Base-by-base conservation (phyloP, 2,797 vertebrate genomes). In the Antennarius maculatus region DNA sequence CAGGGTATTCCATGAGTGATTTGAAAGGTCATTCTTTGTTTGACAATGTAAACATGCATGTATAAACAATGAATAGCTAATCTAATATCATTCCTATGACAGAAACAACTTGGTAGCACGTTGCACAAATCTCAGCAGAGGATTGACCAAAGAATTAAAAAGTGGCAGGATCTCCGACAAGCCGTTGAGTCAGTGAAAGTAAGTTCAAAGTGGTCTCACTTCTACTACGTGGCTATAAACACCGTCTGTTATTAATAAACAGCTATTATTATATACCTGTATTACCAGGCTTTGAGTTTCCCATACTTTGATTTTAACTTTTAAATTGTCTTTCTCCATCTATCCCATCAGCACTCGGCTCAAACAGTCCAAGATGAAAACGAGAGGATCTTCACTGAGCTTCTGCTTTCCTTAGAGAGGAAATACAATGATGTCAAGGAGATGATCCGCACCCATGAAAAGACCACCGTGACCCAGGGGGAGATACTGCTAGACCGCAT, bases 131-230 rank as follows among this genome's bases (percentile, higher is more conserved):
- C 93, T 74, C 93, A 94, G 70, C 84, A 92, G 31, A 92, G 90
- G 79, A 94, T 94, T 65, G 91, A 94, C 39, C 87, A 92, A 63
- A 90, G 89, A 71, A 54, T 93, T 45, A 94, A 93, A 77, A 93
- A 93, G 76, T 93, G 92, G 92, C 90, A 93, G 83, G 93, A 94
- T 62, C 86, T 94, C 11, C 70, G 84, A 23, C 92, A 94, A 76
- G 87, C 92, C 18, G 82, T 91, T 51, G 92, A 93, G 61, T 70
- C 93, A 29, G 68, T 93, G 27, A 93, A 91, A 85, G 93, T 94
- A 62, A 68, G 80, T 31, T 46, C 43, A 31, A 43, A 48, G 2
- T 23, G 1, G 3, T 15, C 17, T 31, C 0, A 8, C 12, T 5
- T 0, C 53, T 39, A 10, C 17, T 27, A 1, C 29, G 29, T 18